These are phyloP conservation scores for Dorcus parallelipipedus DNA, from an alignment of 2,888 invertebrate genomes.

Conservation along the genomic window DNA sequence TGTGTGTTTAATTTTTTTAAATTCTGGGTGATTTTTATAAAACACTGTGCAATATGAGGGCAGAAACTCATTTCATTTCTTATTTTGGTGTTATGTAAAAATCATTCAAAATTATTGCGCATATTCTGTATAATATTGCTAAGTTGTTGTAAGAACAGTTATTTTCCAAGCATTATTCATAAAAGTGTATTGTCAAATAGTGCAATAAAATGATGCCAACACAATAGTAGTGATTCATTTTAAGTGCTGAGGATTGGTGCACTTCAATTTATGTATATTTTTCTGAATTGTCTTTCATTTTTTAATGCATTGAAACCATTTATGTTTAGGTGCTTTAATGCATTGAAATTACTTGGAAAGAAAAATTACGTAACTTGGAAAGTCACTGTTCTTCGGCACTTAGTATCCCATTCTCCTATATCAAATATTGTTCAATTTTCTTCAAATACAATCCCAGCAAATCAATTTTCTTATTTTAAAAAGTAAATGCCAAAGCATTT, in stretches of 20 bases:
- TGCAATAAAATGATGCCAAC: slow-evolving; percentile 48
- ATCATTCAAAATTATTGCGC: slow-evolving; percentile 23
- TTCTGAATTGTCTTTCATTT: slow-evolving; percentile 39
- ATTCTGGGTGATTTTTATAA: slow-evolving; percentile 21
- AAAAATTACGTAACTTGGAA: slow-evolving; percentile 56
- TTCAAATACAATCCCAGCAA: no score
- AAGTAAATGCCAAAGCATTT: no score
- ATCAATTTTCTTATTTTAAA: no score
- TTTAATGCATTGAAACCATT: slow-evolving; percentile 39
- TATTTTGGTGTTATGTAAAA: slow-evolving; percentile 10
- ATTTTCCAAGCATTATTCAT: slow-evolving; percentile 49
- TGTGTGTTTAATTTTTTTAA: slow-evolving; percentile 15
- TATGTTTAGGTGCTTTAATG: slow-evolving; percentile 30
- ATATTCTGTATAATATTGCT: slow-evolving; percentile 14
- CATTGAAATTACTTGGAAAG: slow-evolving; percentile 41
- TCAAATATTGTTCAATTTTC: no score
- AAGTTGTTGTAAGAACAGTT: slow-evolving; percentile 48
- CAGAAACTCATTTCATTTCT: no score
- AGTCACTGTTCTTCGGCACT: slow-evolving; percentile 85
- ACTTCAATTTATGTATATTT: slow-evolving; percentile 50
- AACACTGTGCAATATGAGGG: no score
- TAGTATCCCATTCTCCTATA: slow-evolving; percentile 10
- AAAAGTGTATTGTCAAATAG: slow-evolving; percentile 41
- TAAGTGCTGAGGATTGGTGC: slow-evolving; percentile 51
- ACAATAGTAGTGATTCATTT: slow-evolving; percentile 31